Conservation (phyloP, 2,113 vertebrate species). For the Hucho hucho region DNA sequence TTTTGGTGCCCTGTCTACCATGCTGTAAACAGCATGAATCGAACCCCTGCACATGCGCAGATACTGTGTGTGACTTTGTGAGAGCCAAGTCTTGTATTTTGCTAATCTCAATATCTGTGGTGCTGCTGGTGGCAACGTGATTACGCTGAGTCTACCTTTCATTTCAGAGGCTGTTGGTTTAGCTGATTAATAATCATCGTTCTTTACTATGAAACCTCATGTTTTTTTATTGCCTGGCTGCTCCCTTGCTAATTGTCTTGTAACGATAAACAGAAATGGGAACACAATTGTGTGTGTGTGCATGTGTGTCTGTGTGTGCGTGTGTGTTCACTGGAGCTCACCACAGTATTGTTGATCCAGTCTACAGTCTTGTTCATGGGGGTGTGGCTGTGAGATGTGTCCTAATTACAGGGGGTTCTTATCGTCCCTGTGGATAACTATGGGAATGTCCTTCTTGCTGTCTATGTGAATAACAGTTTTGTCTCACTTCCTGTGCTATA, state of each 20-base stretch:
- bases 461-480: background rate
- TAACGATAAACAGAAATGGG: slow-evolving; percentile 51
- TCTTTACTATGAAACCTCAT: slow-evolving; percentile 21
- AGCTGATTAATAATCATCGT: slow-evolving; percentile 8
- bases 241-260: slow-evolving; percentile 62
- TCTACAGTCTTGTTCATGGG: slow-evolving; percentile 35
- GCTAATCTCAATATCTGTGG: no score
- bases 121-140: no score
- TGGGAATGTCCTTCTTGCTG: background rate
- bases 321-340: no score
- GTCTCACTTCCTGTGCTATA: background rate
- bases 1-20: no score
- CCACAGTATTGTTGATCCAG: slow-evolving; percentile 44
- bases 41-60: no score
- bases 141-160: background rate
- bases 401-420: background rate
- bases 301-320: no score
- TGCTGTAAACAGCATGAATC: no score
- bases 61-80: no score
- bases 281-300: slow-evolving; percentile 28
- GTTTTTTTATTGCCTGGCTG: slow-evolving; percentile 28
- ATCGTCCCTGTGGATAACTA: background rate
- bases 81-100: no score
- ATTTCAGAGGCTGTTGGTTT: slow-evolving; percentile 29
- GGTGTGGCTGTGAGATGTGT: slow-evolving; percentile 51